Base-by-base conservation (phyloP, 1,140 invertebrate genomes). In the Ceratosolen fusciceps region DNA sequence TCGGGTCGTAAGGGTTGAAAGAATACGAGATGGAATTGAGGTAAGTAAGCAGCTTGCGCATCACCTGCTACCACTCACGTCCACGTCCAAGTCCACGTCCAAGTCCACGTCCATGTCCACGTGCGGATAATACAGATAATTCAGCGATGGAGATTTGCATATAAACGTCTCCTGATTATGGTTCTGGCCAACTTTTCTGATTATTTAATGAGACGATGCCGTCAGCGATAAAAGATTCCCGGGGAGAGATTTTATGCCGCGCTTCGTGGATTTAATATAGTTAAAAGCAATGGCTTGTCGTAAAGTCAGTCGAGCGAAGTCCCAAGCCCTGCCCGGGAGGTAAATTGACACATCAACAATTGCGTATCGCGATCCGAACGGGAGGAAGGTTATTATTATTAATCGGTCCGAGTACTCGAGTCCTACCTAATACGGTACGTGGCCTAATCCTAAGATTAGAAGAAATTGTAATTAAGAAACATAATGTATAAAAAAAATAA, bases 61-160 rank as follows among this genome's bases (percentile, higher is more conserved):
- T 70, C 74, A 77, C 75, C 75, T 77, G 75, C 75, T 24, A 37
- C 52, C 37, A 49, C 54, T 47, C 26, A 31, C 37, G 47, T 34
- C 4, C n/a, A 34, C 34, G 47, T 49, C 54, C 47, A n/a, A n/a
- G n/a, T n/a, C n/a, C n/a, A n/a, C n/a, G n/a, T n/a, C n/a, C 21
- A 39, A 49, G 10, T 21, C 1, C 0, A 34, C 0, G 43, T n/a
- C n/a, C 24, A 19, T 14, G 43, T 5, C 1, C 43, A 34, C 8
- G 24, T 19, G 49, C 24, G 24, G 39, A 49, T 49, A 31, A 4
- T 12, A 21, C 21, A 71, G 21, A 71, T n/a, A 52, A 49, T 19
- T 31, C 68, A 43, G 1, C 8, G 3, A 0, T 49, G 7, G 26
- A 3, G 14, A 54, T 56, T 54, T n/a, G 8, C 49, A 72, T 74